These are phyloP conservation scores for Andrena chrysosceles DNA, from an alignment of 2,888 invertebrate species.

Conservation along the genomic window DNA sequence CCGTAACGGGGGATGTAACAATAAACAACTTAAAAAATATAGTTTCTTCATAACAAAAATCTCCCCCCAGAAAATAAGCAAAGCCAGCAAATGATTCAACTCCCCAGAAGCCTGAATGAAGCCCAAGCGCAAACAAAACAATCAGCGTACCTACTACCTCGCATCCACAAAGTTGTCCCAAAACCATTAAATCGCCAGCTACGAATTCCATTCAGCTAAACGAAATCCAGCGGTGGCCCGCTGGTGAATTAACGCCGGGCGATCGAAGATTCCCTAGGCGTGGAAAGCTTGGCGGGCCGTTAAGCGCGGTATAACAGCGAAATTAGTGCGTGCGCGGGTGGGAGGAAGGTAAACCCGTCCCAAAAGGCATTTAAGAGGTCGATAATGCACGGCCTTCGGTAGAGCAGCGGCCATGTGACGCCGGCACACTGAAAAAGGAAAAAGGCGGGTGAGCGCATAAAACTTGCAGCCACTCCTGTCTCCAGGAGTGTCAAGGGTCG, in stretches of 20 bases:
- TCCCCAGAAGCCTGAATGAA: too few relatives aligned
- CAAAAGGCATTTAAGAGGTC: conserved; percentile 55
- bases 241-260: neutral
- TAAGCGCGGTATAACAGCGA: conserved; percentile 16
- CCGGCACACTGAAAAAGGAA: conserved; percentile 62
- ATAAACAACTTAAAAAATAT: too few relatives aligned
- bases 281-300: conserved; percentile 11
- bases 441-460: conserved; percentile 66
- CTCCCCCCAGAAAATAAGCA: too few relatives aligned
- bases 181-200: too few relatives aligned
- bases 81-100: too few relatives aligned
- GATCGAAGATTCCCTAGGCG: neutral
- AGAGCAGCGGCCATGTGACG: conserved; percentile 55
- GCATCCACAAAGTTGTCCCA: too few relatives aligned
- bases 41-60: too few relatives aligned
- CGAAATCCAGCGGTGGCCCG: neutral
- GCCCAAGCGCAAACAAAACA: too few relatives aligned
- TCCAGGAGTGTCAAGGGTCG: conserved; percentile 73
- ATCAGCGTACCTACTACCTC: too few relatives aligned
- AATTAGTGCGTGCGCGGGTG: conserved; percentile 47
- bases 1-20: too few relatives aligned
- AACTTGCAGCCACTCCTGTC: conserved; percentile 71
- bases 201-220: too few relatives aligned
- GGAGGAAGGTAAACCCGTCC: conserved; percentile 31
- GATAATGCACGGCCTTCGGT: conserved; percentile 68